These are phyloP conservation scores for Beris chalybata DNA, from an alignment of 2,888 invertebrate species.

Conservation along the genomic window DNA sequence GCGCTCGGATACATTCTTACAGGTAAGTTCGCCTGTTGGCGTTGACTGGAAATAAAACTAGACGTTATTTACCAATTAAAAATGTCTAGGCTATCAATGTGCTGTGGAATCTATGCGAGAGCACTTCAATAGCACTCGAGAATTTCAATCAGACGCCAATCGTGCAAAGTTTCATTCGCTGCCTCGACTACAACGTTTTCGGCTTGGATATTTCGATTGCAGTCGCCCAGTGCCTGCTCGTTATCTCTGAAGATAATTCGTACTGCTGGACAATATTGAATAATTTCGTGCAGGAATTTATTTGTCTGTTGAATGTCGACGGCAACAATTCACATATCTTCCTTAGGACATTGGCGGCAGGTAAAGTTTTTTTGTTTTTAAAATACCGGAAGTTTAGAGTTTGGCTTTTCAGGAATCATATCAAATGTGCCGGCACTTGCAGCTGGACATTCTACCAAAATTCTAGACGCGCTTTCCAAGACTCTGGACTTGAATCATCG, in stretches of 20 bases:
- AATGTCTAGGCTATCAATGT: conserved; percentile 60
- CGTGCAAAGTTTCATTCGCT: conserved; percentile 63
- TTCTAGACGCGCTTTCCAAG: conserved; percentile 59
- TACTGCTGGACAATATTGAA: conserved; percentile 61
- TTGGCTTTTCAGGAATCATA: conserved; percentile 54
- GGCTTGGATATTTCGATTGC: conserved; percentile 62
- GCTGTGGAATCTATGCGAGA: conserved; percentile 71
- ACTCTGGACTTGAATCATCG: conserved; percentile 62
- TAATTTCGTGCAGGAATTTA: conserved; percentile 56
- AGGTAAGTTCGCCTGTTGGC: conserved; percentile 47
- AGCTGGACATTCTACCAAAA: conserved; percentile 57
- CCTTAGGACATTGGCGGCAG: conserved; percentile 63
- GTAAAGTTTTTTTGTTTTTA: conserved; percentile 29
- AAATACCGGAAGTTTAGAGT: not conserved
- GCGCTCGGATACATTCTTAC: conserved; percentile 67
- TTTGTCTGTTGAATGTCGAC: conserved; percentile 56
- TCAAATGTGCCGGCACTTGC: conserved; percentile 60
- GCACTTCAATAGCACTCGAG: conserved; percentile 65
- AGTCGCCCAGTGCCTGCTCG: conserved; percentile 68
- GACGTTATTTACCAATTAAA: too few species aligned
- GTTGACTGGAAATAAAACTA: too few species aligned
- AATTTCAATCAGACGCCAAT: conserved; percentile 67
- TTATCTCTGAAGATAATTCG: conserved; percentile 72
- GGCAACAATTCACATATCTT: conserved; percentile 55
- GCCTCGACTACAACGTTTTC: conserved; percentile 62